Conservation (phyloP, 2,797 vertebrate species). For the Rhynchotus rufescens region DNA sequence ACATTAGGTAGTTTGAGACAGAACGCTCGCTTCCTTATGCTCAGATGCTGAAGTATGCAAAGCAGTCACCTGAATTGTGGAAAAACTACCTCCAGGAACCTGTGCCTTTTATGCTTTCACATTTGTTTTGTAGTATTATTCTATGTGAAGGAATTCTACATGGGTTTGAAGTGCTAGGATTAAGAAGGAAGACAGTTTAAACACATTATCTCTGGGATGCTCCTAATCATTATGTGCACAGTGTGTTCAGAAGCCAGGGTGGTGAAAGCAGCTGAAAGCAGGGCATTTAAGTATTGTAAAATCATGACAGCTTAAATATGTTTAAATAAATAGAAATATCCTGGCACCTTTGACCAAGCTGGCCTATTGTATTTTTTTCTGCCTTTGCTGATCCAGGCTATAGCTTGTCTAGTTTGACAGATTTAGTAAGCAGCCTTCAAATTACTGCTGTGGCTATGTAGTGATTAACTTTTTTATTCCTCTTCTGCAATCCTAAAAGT, state of each 20-base stretch:
- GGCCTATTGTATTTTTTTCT: not conserved
- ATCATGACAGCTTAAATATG: constrained; percentile 8
- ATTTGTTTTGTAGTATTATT: constrained; percentile 22
- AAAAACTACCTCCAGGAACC: constrained; percentile 25
- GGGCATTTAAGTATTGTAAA: not conserved
- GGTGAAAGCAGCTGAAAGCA: constrained; percentile 10
- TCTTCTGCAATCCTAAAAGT: constrained; percentile 27
- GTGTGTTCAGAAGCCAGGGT: not conserved
- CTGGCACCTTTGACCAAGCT: not conserved
- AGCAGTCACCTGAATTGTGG: constrained; percentile 50
- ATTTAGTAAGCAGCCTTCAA: constrained; percentile 51
- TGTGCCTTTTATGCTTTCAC: constrained; percentile 1
- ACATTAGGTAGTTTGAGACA: constrained; percentile 48
- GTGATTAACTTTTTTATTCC: constrained; percentile 58
- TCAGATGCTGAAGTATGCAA: constrained; percentile 27
- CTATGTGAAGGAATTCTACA: not conserved
- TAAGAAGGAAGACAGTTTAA: not conserved
- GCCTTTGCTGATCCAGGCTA: not conserved
- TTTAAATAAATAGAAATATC: constrained; percentile 30
- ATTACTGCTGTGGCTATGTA: constrained; percentile 41
- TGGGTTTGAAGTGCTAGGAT: constrained; percentile 15
- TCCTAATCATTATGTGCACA: not conserved
- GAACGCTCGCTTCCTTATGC: constrained; percentile 20
- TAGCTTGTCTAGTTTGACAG: constrained; percentile 30
- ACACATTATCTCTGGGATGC: not conserved